Conservation (phyloP, 2,113 vertebrate genomes). For the Macrotis lagotis region DNA sequence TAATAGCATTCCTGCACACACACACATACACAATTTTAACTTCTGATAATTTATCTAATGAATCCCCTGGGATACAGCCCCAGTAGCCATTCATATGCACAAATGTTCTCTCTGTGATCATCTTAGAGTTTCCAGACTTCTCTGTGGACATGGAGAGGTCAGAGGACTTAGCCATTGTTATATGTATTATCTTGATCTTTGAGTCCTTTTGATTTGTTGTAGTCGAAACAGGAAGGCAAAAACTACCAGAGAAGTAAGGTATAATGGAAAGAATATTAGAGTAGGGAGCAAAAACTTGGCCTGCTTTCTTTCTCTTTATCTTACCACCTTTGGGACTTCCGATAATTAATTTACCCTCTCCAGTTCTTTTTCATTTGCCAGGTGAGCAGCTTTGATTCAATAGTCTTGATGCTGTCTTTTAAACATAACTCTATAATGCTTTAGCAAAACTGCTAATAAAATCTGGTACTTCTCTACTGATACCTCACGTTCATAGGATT, state of each 20-base stretch:
- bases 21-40: neutral
- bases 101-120: neutral
- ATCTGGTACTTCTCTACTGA: neutral
- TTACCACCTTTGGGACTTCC: neutral
- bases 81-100: neutral
- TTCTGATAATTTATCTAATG: neutral
- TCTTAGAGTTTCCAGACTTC: neutral
- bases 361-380: neutral
- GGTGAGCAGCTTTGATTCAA: neutral
- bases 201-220: neutral
- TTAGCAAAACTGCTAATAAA: neutral
- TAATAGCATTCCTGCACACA: neutral
- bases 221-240: neutral
- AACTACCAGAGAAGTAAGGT: neutral
- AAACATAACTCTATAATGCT: neutral
- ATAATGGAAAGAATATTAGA: neutral
- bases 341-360: too few relatives aligned
- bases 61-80: neutral
- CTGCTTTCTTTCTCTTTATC: neutral
- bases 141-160: neutral
- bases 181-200: neutral
- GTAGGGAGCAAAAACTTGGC: neutral
- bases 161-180: neutral
- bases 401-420: neutral
- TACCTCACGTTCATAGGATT: neutral